Evolutionary conservation across 2,113 vertebrate genomes (phyloP).

Genomic region (Pelusios castaneus): DNA sequence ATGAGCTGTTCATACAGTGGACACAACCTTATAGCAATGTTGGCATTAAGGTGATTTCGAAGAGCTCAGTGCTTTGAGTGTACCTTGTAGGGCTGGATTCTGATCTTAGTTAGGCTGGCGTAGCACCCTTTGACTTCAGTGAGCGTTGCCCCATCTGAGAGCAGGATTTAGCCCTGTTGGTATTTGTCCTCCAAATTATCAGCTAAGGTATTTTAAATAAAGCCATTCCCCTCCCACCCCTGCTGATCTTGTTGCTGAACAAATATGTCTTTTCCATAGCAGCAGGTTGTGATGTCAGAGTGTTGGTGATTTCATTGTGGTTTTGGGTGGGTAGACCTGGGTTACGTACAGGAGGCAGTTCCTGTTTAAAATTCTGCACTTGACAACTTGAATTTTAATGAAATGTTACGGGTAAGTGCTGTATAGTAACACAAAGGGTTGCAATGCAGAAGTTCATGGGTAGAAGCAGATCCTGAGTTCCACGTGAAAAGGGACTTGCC

Average conservation of each 20-base stretch:
- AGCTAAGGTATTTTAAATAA: not conserved
- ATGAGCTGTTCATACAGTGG: not conserved
- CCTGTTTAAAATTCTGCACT: not conserved
- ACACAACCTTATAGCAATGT: not conserved
- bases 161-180: not conserved
- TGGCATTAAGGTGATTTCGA: not conserved
- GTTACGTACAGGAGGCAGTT: not conserved
- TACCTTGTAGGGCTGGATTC: not conserved
- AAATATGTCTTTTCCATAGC: not conserved
- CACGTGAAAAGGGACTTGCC: not conserved
- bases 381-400: not conserved
- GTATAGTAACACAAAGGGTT: not conserved
- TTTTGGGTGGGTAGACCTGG: not conserved
- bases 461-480: not conserved
- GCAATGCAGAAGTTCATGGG: not conserved
- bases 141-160: not conserved
- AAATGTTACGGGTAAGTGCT: not conserved
- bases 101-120: not conserved
- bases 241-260: not conserved
- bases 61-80: not conserved
- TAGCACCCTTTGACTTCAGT: not conserved
- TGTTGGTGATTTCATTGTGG: constrained; percentile 53
- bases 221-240: not conserved
- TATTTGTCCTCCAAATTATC: not conserved
- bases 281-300: not conserved